phyloP scores from a whole-genome alignment of 2,888 invertebrate species.

The Anthophora plumipes region DNA sequence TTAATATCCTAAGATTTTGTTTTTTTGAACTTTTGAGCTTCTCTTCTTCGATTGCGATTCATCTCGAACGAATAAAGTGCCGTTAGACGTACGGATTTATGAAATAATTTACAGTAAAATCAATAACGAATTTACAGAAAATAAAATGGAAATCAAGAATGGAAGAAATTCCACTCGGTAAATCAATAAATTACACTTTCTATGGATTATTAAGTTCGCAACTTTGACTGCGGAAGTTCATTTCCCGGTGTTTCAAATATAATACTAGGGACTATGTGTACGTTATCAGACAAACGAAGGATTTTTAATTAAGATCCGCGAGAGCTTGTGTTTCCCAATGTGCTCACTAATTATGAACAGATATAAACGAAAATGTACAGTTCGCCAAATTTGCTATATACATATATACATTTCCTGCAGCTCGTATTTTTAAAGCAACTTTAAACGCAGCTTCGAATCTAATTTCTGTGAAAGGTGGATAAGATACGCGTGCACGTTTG shows the following conservation, averaged over 20 bases:
- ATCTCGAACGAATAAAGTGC: too few species aligned
- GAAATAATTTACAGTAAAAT: too few species aligned
- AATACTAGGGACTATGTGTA: background rate
- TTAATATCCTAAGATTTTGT: background rate
- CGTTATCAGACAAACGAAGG: background rate
- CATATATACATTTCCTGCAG: too few species aligned
- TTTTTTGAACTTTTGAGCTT: background rate
- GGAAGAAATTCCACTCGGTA: too few species aligned
- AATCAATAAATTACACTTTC: too few species aligned
- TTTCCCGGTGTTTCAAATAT: too few species aligned
- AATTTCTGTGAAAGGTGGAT: conserved; percentile 1
- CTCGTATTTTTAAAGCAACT: background rate
- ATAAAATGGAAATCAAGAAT: too few species aligned
- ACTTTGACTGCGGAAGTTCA: too few species aligned
- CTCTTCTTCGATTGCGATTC: background rate
- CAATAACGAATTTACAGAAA: too few species aligned
- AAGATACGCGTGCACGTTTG: background rate
- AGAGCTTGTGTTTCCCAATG: background rate
- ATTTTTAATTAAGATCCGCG: background rate
- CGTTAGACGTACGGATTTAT: too few species aligned
- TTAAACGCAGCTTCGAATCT: background rate
- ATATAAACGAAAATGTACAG: background rate
- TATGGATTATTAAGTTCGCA: too few species aligned
- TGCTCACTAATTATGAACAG: background rate
- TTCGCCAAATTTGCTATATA: background rate